Evolutionary conservation across 2,113 vertebrate species (phyloP).

Genomic region (Corydoras sp.): DNA sequence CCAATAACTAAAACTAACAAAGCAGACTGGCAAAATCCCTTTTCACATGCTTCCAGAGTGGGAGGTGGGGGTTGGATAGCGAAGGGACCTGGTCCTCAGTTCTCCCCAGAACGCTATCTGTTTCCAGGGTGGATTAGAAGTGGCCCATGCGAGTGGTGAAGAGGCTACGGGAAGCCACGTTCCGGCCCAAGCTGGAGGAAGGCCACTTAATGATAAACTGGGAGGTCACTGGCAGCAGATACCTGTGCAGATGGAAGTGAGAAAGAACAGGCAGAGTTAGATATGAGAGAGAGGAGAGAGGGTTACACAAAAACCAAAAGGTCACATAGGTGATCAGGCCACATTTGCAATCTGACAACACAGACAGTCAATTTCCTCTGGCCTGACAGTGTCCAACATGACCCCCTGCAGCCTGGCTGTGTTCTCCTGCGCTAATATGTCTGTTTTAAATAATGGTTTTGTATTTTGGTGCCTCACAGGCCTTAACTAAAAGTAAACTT

Average conservation of each 20-base stretch:
- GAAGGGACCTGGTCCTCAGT: conserved; percentile 5
- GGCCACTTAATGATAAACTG: conserved; percentile 88
- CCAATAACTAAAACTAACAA: conserved; percentile 19
- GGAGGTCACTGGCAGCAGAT: conserved; percentile 86
- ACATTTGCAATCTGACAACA: conserved; percentile 46
- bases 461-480: conserved; percentile 29
- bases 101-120: conserved; percentile 3
- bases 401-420: not conserved
- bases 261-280: conserved; percentile 50
- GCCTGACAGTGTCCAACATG: conserved; percentile 15
- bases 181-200: conserved; percentile 73
- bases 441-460: conserved; percentile 37
- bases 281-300: conserved; percentile 40
- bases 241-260: conserved; percentile 75
- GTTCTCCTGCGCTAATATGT: conserved; percentile 26
- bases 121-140: conserved; percentile 65
- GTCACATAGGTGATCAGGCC: conserved; percentile 54
- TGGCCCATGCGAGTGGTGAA: conserved; percentile 80
- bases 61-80: not conserved
- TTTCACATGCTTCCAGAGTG: conserved; percentile 26
- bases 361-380: not conserved
- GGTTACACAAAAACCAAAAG: conserved; percentile 34
- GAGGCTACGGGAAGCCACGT: conserved; percentile 74
- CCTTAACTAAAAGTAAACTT: conserved; percentile 28
- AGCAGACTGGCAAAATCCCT: conserved; percentile 25